phyloP scores from a whole-genome alignment of 1,140 invertebrate genomes.

The Aphelenchoides fujianensis region DNA sequence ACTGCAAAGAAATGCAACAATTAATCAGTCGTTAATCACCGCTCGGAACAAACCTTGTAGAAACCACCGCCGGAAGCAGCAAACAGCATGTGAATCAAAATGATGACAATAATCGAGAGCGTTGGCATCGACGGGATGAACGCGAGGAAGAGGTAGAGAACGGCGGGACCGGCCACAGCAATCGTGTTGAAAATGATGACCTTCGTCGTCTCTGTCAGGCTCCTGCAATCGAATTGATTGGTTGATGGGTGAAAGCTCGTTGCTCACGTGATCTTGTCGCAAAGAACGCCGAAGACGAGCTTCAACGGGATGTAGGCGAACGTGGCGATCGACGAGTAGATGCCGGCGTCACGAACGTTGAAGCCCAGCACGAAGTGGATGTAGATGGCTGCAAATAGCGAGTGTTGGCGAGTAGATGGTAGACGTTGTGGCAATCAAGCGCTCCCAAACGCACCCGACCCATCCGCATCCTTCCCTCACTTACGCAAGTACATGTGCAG shows the following conservation, averaged over 20 bases:
- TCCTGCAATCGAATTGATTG: not conserved
- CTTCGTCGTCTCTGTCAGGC: constrained; percentile 23
- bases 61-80: constrained; percentile 39
- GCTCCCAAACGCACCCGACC: no score
- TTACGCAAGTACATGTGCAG: constrained; percentile 20
- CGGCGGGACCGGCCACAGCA: constrained; percentile 38
- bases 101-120: constrained; percentile 31
- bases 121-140: constrained; percentile 3
- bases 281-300: constrained; percentile 33
- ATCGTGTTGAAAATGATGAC: constrained; percentile 43
- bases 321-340: constrained; percentile 38
- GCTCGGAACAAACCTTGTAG: no score
- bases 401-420: no score
- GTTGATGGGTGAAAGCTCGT: not conserved
- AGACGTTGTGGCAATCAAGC: no score
- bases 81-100: constrained; percentile 38
- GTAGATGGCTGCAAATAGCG: no score
- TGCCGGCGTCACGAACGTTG: constrained; percentile 33
- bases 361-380: constrained; percentile 30
- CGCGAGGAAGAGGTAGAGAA: constrained; percentile 24
- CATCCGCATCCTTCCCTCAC: no score
- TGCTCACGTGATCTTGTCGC: constrained; percentile 19
- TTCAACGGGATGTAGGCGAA: constrained; percentile 43
- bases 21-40: no score
- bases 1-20: no score